Evolutionary conservation across 1,140 invertebrate species (phyloP).

Genomic region (Drosophila azteca): DNA sequence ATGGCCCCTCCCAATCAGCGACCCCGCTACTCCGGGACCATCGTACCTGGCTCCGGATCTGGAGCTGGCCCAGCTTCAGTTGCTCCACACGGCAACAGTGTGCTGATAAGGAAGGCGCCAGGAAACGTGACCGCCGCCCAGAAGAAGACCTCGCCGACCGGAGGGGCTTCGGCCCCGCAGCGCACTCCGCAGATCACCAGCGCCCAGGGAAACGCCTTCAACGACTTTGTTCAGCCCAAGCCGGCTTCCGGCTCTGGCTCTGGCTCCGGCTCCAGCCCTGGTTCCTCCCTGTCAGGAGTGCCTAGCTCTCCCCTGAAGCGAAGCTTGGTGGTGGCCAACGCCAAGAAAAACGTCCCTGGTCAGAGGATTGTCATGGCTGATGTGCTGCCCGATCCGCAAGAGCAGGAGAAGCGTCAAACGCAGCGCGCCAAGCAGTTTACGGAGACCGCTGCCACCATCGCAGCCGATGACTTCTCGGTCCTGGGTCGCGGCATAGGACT

Average conservation of each 20-base stretch:
- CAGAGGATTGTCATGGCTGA: background rate
- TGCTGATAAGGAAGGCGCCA: constrained; percentile 30
- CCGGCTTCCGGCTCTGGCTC: background rate
- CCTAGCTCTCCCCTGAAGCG: constrained; percentile 33
- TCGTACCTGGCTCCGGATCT: background rate
- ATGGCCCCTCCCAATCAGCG: constrained; percentile 37
- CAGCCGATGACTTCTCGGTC: constrained; percentile 59
- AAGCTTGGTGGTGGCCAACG: constrained; percentile 53
- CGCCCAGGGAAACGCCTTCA: constrained; percentile 41
- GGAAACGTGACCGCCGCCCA: background rate
- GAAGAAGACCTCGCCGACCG: constrained; percentile 36
- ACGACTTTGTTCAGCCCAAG: constrained; percentile 47
- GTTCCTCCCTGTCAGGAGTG: background rate
- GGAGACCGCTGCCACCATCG: constrained; percentile 58
- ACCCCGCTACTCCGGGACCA: constrained; percentile 39
- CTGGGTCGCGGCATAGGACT: constrained; percentile 23
- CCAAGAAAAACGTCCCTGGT: constrained; percentile 18
- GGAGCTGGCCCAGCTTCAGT: background rate
- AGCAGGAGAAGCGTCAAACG: background rate
- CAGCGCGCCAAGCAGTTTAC: background rate
- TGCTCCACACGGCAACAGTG: constrained; percentile 22
- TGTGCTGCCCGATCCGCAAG: constrained; percentile 20
- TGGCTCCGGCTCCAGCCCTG: background rate
- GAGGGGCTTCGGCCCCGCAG: constrained; percentile 12
- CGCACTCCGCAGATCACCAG: constrained; percentile 54